These are phyloP conservation scores for Pygoscelis antarcticus DNA, from an alignment of 2,113 vertebrate species.

Conservation along the genomic window DNA sequence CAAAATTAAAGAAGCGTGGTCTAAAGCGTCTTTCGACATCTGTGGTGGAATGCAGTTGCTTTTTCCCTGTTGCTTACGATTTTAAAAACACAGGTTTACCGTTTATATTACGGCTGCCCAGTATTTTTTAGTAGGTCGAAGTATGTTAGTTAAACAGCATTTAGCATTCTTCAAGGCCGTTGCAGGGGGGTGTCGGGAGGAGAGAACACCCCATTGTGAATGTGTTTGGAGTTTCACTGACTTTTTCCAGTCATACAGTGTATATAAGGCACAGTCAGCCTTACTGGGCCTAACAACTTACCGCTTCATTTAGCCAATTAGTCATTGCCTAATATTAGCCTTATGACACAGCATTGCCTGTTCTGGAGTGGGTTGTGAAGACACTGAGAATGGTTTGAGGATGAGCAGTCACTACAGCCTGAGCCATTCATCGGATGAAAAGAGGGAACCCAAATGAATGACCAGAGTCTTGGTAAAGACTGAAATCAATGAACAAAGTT, in stretches of 20 bases:
- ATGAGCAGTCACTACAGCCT: fast-evolving
- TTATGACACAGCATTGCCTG: fast-evolving
- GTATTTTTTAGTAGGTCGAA: neutral
- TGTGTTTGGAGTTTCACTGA: neutral
- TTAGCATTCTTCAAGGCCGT: fast-evolving
- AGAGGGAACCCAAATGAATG: neutral
- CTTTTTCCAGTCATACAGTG: neutral
- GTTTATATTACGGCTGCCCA: neutral
- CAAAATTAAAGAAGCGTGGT: fast-evolving
- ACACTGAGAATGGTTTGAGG: neutral
- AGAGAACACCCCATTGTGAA: fast-evolving
- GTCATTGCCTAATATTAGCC: neutral
- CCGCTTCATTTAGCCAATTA: neutral
- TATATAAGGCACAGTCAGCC: neutral
- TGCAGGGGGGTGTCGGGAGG: fast-evolving
- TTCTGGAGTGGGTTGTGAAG: neutral
- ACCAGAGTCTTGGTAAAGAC: neutral
- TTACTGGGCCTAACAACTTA: neutral
- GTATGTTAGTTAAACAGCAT: neutral
- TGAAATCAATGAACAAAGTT: neutral
- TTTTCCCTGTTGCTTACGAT: neutral
- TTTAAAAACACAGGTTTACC: neutral
- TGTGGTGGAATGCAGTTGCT: neutral
- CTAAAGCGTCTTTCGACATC: fast-evolving
- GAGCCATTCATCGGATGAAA: fast-evolving